These are phyloP conservation scores for cattle (Bos taurus) DNA, from an alignment of 2,113 vertebrate genomes.

Conservation along the genomic window DNA sequence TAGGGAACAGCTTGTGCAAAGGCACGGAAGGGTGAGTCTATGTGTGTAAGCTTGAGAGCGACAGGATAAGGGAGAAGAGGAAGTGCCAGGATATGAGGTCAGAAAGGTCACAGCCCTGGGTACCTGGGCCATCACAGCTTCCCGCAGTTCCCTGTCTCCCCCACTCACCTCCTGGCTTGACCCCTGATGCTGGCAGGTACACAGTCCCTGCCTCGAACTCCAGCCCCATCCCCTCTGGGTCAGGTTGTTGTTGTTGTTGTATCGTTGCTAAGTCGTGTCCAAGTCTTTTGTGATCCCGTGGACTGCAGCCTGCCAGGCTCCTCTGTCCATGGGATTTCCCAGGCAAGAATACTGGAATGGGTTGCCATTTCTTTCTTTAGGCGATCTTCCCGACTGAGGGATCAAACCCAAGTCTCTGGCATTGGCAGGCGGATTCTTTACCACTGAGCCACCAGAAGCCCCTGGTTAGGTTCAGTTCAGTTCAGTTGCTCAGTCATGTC, in stretches of 20 bases:
- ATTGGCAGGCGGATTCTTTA: not conserved
- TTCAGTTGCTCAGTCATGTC: not conserved
- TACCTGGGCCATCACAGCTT: not conserved
- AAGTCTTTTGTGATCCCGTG: not conserved
- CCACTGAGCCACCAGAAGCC: not conserved
- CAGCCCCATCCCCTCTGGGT: not conserved
- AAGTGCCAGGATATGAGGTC: not conserved
- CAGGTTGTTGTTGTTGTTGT: not conserved
- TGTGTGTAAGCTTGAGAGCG: not conserved
- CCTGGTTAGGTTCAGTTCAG: not conserved
- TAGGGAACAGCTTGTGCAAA: not conserved
- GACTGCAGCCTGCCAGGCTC: not conserved
- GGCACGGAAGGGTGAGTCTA: not conserved
- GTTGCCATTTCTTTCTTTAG: not conserved
- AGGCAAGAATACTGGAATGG: not conserved
- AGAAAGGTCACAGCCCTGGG: not conserved
- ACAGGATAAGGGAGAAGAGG: not conserved
- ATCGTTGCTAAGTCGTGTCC: not conserved
- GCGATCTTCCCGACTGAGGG: not conserved
- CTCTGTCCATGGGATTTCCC: not conserved
- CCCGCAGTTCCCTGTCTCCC: rapidly evolving
- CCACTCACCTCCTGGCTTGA: not conserved
- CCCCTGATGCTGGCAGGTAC: not conserved
- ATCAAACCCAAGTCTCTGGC: not conserved
- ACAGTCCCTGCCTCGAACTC: not conserved